Evolutionary conservation across 2,113 vertebrate genomes (phyloP).

Genomic region (Cynoglossus semilaevis): DNA sequence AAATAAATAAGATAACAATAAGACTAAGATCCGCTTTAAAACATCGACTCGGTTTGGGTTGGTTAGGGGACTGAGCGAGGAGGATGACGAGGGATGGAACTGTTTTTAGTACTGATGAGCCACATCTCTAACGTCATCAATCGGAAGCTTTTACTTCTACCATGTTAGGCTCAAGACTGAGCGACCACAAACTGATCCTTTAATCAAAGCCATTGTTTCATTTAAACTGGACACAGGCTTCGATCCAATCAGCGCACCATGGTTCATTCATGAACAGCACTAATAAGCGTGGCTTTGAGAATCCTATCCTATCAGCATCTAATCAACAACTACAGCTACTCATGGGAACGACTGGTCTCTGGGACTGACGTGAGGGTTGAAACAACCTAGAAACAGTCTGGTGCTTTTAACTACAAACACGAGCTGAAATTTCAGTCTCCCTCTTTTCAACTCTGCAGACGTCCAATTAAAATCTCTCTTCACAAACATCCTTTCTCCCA

Average conservation of each 20-base stretch:
- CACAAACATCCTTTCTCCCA: constrained; percentile 22
- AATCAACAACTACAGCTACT: constrained; percentile 19
- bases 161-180: constrained; percentile 50
- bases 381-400: constrained; percentile 59
- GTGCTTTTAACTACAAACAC: constrained; percentile 59
- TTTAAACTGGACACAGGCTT: constrained; percentile 56
- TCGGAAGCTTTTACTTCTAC: constrained; percentile 3
- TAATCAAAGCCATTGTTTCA: constrained; percentile 34
- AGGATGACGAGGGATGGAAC: constrained; percentile 22
- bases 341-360: constrained; percentile 30
- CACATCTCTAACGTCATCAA: not conserved
- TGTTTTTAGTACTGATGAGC: constrained; percentile 11
- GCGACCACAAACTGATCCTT: constrained; percentile 14
- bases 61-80: constrained; percentile 18
- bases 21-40: constrained; percentile 48
- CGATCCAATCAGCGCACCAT: constrained; percentile 49
- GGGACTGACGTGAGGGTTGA: constrained; percentile 50
- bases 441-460: constrained; percentile 31
- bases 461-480: constrained; percentile 27
- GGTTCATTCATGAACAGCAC: constrained; percentile 33
- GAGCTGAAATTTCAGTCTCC: constrained; percentile 71
- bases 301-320: constrained; percentile 33
- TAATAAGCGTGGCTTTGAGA: constrained; percentile 40
- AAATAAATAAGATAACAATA: constrained; percentile 64
- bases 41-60: constrained; percentile 28